Base-by-base conservation (phyloP, 2,888 invertebrate genomes). In the Phalangium opilio region DNA sequence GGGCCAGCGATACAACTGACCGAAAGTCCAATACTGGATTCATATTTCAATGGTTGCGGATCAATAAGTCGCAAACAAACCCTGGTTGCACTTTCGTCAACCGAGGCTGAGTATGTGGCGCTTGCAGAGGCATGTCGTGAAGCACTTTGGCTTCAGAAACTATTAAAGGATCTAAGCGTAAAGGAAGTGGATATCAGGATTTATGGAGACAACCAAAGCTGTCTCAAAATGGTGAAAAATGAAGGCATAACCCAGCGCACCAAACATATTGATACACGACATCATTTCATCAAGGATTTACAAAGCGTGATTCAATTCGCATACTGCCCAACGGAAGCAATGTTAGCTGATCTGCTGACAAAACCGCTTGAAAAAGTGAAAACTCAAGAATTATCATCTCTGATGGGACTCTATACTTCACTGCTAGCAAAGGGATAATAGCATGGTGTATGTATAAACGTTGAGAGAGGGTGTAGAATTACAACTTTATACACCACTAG, bases 61-160 rank as follows among this genome's bases (percentile, higher is more conserved):
- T 15, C 41, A 35, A 18, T 51, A 19, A 47, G 47, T 2, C 48
- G 43, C 34, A 51, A 51, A 32, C 53, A 57, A 33, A 40, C 44
- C n/a, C 48, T 44, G 10, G 52, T 57, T 11, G 56, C 55, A 17
- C 41, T 57, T 11, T 57, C 56, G 1, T 44, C 56, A 10, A 50
- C 53, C 40, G 57, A 57, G 40, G 54, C 52, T 14, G 57, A 57
- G 41, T 57, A 56, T 36, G 54, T 54, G 40, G 56, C 55, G 11
- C 27, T 48, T n/a, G 41, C 52, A 27, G 47, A 45, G 15, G 45
- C 52, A 15, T 48, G 45, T 14, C 45, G 55, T 38, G 57, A 53
- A 33, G 39, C 36, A 3, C 17, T 50, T 10, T 54, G 45, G 43
- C 18, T 54, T 21, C 18, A 10, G 12, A 2, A 15, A 3, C 18